Conservation (phyloP, 2,888 invertebrate genomes). For the Drymonia ruficornis region DNA sequence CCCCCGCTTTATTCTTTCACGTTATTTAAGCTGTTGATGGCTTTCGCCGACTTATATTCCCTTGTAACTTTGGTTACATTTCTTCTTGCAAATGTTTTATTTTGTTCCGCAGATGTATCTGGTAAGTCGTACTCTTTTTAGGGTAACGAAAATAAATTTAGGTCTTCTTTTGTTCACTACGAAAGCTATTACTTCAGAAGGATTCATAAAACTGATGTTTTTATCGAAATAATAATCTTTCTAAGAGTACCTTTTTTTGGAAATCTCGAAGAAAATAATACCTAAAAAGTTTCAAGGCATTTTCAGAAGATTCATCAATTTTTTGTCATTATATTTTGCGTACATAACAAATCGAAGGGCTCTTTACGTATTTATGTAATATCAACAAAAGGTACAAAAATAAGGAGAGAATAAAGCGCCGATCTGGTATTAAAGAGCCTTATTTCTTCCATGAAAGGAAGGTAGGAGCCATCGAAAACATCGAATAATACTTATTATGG, state of each 20-base stretch:
- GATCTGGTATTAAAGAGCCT: slow-evolving; percentile 57
- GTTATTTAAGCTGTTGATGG: slow-evolving; percentile 35
- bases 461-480: slow-evolving; percentile 60
- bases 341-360: slow-evolving; percentile 26
- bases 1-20: slow-evolving; percentile 30
- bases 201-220: neutral
- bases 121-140: neutral
- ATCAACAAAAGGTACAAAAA: slow-evolving; percentile 56
- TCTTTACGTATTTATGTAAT: slow-evolving; percentile 51
- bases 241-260: neutral
- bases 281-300: slow-evolving; percentile 10
- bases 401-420: slow-evolving; percentile 48
- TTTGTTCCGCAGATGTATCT: slow-evolving; percentile 1
- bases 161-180: neutral
- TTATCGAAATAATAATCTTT: neutral
- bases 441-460: slow-evolving; percentile 53
- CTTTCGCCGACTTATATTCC: slow-evolving; percentile 22
- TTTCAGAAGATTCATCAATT: slow-evolving; percentile 36
- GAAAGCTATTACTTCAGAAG: neutral
- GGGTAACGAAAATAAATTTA: slow-evolving; percentile 8
- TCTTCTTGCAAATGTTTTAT: neutral
- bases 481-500: slow-evolving; percentile 66
- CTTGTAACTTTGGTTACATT: slow-evolving; percentile 6
- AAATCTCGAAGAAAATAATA: slow-evolving; percentile 17
- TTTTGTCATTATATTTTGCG: slow-evolving; percentile 40